Base-by-base conservation (phyloP, 2,797 vertebrate species). In the Petrocephalus schoutedeni region DNA sequence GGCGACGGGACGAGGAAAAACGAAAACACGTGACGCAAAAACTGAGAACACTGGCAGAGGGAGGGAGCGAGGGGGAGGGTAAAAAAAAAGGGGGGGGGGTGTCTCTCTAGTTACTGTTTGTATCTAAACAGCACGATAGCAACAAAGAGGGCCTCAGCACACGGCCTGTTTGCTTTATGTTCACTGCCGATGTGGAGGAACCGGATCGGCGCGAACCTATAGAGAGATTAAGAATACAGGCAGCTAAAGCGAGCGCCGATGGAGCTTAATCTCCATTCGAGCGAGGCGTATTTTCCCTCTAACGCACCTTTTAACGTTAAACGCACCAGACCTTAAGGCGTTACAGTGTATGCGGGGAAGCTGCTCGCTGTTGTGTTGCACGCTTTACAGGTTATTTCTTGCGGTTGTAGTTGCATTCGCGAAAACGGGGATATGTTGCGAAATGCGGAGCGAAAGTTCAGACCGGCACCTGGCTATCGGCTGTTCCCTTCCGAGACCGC, bases 61-160 rank as follows among this genome's bases (percentile, higher is more conserved):
- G 89, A 71, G 80, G 88, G 86, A 88, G 86, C 87, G 67, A 87
- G 23, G 7, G 10, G 32, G 28, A 28, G 28, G 64, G 28, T 28
- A 71, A 28, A 6, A 4, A 0, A 10, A 41, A 36, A 7, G 90
- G 90, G 87, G 89, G 36, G 16, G 90, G 90, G 87, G 89, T 88
- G 36, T 12, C 19, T 94, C 93, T 94, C 94, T 93, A 93, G 92
- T 92, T 92, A 87, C 88, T 96, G 95, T 96, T 96, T 96, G 92
- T 93, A 91, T 92, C 93, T 92, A 92, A 91, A 93, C 91, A 93
- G 87, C 87, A 88, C 88, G 87, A 90, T 93, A 93, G 93, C 93
- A 94, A 95, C 93, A 59, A 90, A 71, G 64, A 77, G 86, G 88
- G 91, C 89, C 88, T 58, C 83, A 89, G 90, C 86, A 89, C 85